Evolutionary conservation across 2,888 invertebrate species (phyloP).

Genomic region (Lysandra coridon): DNA sequence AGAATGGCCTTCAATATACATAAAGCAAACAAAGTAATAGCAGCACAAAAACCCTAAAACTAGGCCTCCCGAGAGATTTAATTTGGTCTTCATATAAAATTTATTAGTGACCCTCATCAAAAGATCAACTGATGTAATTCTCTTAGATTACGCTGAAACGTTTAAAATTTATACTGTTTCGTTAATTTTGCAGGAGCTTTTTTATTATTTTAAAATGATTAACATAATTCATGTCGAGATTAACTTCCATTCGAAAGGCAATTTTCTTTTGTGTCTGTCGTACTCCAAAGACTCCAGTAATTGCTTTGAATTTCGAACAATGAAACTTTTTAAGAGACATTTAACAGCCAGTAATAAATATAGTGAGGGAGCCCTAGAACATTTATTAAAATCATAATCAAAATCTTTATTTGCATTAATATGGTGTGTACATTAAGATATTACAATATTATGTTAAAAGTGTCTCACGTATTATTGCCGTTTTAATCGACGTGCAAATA

Average conservation of each 20-base stretch:
- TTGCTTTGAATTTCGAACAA: neutral
- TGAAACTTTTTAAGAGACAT: neutral
- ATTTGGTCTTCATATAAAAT: constrained; percentile 30
- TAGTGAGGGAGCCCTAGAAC: no score
- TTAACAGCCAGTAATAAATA: neutral
- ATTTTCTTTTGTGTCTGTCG: neutral
- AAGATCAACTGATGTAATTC: constrained; percentile 15
- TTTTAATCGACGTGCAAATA: no score
- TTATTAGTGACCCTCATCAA: constrained; percentile 25
- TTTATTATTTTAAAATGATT: neutral
- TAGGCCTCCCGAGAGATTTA: constrained; percentile 24
- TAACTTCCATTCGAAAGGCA: neutral
- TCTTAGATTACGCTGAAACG: neutral
- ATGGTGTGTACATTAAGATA: no score
- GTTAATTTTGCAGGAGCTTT: neutral
- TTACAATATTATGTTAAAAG: no score
- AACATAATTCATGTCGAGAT: neutral
- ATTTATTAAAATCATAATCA: no score
- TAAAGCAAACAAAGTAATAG: neutral
- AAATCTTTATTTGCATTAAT: no score
- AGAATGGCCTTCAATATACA: neutral
- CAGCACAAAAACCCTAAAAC: constrained; percentile 23
- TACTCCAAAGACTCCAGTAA: neutral
- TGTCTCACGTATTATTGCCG: no score
- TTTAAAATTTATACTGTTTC: constrained; percentile 12